Evolutionary conservation across 2,888 invertebrate species (phyloP).

Genomic region (Rapana venosa): DNA sequence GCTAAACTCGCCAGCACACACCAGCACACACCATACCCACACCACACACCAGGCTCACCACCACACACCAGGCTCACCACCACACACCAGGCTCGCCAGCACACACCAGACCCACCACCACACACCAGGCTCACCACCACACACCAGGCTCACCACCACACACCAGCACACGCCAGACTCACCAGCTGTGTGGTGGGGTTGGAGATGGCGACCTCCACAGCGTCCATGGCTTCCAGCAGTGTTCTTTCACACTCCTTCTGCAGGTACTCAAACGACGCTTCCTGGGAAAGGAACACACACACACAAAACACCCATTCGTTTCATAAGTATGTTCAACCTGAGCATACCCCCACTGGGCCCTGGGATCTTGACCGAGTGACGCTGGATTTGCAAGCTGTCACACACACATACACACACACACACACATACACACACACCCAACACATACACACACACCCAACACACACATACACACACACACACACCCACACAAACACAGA

Average conservation of each 20-base stretch:
- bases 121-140: neutral
- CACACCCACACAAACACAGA: neutral
- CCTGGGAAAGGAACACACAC: conserved; percentile 77
- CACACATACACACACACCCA: conserved; percentile 37
- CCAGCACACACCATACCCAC: neutral
- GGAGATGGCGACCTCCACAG: conserved; percentile 96
- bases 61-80: no score
- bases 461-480: neutral
- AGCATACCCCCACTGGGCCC: no score
- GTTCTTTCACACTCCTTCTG: conserved; percentile 98
- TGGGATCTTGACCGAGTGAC: no score
- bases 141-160: no score
- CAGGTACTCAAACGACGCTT: conserved; percentile 97
- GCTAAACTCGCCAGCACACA: neutral
- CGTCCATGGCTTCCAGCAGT: conserved; percentile 97
- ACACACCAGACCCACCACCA: neutral
- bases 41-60: no score
- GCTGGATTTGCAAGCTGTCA: neutral
- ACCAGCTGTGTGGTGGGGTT: conserved; percentile 86
- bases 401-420: conserved; percentile 9
- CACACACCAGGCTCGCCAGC: neutral
- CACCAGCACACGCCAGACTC: neutral
- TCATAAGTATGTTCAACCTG: no score
- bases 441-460: conserved; percentile 63
- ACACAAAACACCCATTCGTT: neutral